Conservation (phyloP, 2,888 invertebrate genomes). For the Oscheius sp. region DNA sequence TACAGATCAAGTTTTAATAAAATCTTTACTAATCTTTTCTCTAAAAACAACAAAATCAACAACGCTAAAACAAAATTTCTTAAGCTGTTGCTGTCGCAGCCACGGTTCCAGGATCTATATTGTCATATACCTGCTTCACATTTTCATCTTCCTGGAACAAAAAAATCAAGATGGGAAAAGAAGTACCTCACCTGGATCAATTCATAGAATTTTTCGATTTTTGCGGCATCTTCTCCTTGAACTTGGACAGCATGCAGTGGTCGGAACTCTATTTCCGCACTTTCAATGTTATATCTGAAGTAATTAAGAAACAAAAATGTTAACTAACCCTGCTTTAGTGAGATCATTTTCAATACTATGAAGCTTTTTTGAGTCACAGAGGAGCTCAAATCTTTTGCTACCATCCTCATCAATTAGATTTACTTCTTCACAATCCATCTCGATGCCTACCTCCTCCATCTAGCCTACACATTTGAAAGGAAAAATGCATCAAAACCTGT, state of each 20-base stretch:
- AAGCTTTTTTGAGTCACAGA: conserved; percentile 49
- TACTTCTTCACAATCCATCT: conserved; percentile 65
- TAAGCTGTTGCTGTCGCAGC: conserved; percentile 4
- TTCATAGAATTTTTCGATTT: conserved; percentile 51
- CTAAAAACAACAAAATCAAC: conserved; percentile 19
- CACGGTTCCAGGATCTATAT: conserved; percentile 33
- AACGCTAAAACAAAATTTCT: not conserved
- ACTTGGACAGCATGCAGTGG: conserved; percentile 49
- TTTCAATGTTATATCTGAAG: conserved; percentile 39
- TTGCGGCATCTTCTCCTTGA: conserved; percentile 38
- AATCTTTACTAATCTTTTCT: not conserved
- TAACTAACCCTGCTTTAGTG: conserved; percentile 37
- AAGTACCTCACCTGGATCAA: conserved; percentile 39
- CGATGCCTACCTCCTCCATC: conserved; percentile 64
- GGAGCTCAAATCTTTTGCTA: conserved; percentile 51
- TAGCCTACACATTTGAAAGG: not conserved
- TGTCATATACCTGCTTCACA: conserved; percentile 48
- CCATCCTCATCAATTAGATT: conserved; percentile 44
- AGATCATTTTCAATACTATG: conserved; percentile 44
- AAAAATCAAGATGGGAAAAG: no score
- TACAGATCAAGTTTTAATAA: not conserved
- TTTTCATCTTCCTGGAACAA: conserved; percentile 46
- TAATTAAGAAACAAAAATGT: not conserved
- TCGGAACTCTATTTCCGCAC: conserved; percentile 49
- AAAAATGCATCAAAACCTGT: conserved; percentile 31